Evolutionary conservation across 1,140 invertebrate species (phyloP).

Genomic region (Forficula auricularia): DNA sequence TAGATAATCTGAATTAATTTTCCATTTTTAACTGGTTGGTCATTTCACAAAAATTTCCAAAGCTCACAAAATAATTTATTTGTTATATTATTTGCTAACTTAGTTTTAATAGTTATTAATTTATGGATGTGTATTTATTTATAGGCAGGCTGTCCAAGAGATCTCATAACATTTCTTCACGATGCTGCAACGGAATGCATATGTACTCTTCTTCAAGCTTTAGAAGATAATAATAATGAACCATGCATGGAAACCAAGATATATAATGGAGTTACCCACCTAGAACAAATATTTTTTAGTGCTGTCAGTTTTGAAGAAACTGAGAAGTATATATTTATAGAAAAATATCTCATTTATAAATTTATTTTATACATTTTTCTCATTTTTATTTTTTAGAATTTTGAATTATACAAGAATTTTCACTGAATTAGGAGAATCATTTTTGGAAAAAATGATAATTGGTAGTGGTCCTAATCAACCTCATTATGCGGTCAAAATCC

Average conservation of each 20-base stretch:
- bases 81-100: too few relatives aligned
- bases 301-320: constrained; percentile 84
- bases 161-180: constrained; percentile 43
- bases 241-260: constrained; percentile 52
- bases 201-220: constrained; percentile 60
- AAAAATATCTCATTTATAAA: constrained; percentile 1
- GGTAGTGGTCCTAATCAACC: constrained; percentile 31
- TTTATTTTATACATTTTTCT: too few relatives aligned
- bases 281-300: constrained; percentile 76
- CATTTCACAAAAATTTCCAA: too few relatives aligned
- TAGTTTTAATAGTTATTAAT: too few relatives aligned
- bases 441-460: constrained; percentile 66
- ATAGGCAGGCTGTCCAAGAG: too few relatives aligned
- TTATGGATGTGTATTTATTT: too few relatives aligned
- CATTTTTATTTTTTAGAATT: not conserved
- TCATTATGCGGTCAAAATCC: constrained; percentile 67
- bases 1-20: too few relatives aligned
- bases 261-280: constrained; percentile 58
- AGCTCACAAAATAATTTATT: too few relatives aligned
- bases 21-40: too few relatives aligned
- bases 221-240: constrained; percentile 58
- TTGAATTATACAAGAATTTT: constrained; percentile 89
- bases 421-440: constrained; percentile 82
- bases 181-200: constrained; percentile 83
- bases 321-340: constrained; percentile 54